Base-by-base conservation (phyloP, 1,140 invertebrate species). In the Heliconius melpomene region DNA sequence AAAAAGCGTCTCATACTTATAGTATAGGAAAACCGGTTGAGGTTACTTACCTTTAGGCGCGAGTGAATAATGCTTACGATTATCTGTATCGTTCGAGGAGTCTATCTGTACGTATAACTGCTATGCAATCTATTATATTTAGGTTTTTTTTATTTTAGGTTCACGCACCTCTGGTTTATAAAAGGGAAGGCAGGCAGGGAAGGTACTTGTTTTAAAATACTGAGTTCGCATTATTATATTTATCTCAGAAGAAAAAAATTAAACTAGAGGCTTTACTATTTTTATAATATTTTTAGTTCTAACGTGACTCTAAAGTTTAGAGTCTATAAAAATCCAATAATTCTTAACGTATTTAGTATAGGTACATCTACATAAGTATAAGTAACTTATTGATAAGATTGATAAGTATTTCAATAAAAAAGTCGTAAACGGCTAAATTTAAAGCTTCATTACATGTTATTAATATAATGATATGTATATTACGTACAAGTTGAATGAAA, bases 41-140 rank as follows among this genome's bases (percentile, higher is more conserved):
- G 75, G 75, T 77, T 77, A 77, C 57, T 77, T 77, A 77, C 75
- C 75, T 77, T 40, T 77, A 66, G 38, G 60, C 60, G 60, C 26
- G 60, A 66, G 60, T 66, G 60, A 66, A 66, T 66, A 66, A 66
- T 66, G 60, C 23, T 66, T 26, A 66, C 60, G 60, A 66, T 66
- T 66, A 66, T 66, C 60, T 66, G 26, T 66, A 66, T 66, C 60
- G 60, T 66, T 66, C 11, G 60, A 66, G 26, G 60, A 26, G 60
- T 46, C 40, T 66, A 29, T 29, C 23, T 66, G 60, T 66, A 66
- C 13, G 26, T 26, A 66, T 66, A 66, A 66, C 23, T 29, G 60
- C 60, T 66, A 29, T 66, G 26, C 26, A 66, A 66, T 66, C 23
- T 66, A 29, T 66, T 29, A 13, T 26, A 11, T 66, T 60, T 57